Evolutionary conservation across 2,888 invertebrate genomes (phyloP), one percentile per base, ranked within the genome.

Genomic region (Eupithecia inturbata): DNA sequence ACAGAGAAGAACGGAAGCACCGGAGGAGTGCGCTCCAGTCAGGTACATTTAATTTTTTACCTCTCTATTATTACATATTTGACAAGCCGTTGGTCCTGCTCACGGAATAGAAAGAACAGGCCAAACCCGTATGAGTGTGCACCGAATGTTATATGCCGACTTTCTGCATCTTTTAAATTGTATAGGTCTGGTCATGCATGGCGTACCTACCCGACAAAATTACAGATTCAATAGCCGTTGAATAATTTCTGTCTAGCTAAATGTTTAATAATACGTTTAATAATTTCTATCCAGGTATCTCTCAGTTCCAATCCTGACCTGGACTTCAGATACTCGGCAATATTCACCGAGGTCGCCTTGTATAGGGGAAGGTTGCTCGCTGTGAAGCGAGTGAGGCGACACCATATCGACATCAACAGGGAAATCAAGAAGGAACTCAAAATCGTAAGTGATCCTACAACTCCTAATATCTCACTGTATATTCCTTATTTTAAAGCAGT

Each of bases 381-480:
- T 12, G 96, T 99, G 70, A 98, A 98, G 85, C 96, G 97, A 78
- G 96, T 99, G 22, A 95, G 96, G 78, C 97, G 98, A 87, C 97
- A 97, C 86, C 97, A 97, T 72, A 97, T 99, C 26, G 98, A 98
- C 83, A 97, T 99, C 70, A 98, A 96, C 7, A 95, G 98, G 66
- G 97, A 97, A 85, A 98, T 98, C 95, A 98, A 98, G 88, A 98
- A 98, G 88, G 98, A 99, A 92, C 95, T 99, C 2, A 98, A 98
- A 95, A 96, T 97, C 92, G 97, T 97, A 89, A 95, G 95, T 90
- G 1, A 16, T 6, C 3, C 3, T 64, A 31, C 14, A 57, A 53
- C 49, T 49, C 9, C n/a, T 31, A n/a, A n/a, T n/a, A n/a, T n/a
- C n/a, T n/a, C n/a, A n/a, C n/a, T n/a, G n/a, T n/a, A n/a, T n/a